Evolutionary conservation across 2,888 invertebrate species (phyloP).

Genomic region (Cancer borealis): DNA sequence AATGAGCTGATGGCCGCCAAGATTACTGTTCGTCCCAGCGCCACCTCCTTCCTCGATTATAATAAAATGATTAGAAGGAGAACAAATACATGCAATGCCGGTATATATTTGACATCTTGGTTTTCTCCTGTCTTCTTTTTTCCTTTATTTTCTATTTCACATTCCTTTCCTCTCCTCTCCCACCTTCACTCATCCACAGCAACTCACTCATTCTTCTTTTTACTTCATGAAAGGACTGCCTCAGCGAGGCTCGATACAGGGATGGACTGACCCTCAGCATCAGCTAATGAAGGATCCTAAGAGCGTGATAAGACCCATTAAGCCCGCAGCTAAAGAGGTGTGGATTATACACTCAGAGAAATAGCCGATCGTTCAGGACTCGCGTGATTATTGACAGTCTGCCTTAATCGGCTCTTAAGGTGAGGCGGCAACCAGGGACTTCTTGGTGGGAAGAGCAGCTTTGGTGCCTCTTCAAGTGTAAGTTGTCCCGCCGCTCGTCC

Average conservation of each 20-base stretch:
- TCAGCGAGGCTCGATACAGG: not conserved
- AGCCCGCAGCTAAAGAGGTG: slow-evolving; percentile 15
- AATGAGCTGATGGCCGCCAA: slow-evolving; percentile 1
- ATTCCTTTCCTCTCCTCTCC: not conserved
- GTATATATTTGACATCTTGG: slow-evolving; percentile 7
- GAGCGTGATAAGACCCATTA: slow-evolving; percentile 42
- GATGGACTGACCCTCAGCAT: not conserved
- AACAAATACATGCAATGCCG: not conserved
- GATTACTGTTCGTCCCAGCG: not conserved
- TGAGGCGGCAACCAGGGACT: not conserved
- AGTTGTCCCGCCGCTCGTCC: not conserved
- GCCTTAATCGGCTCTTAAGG: slow-evolving; percentile 42
- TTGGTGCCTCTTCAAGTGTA: slow-evolving; percentile 35
- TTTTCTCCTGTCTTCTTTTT: not conserved
- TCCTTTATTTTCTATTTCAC: not conserved
- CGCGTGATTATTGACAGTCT: slow-evolving; percentile 14
- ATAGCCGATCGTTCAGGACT: slow-evolving; percentile 16
- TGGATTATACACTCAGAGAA: not conserved
- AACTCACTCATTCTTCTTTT: not conserved
- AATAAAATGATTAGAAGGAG: not conserved
- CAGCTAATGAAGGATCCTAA: slow-evolving; percentile 36
- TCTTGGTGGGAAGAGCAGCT: not conserved
- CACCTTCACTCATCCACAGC: not conserved
- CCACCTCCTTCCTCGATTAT: not conserved
- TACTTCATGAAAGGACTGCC: not conserved